Evolutionary conservation across 2,797 vertebrate species (phyloP).

Genomic region (Lindbergichthys nudifrons): DNA sequence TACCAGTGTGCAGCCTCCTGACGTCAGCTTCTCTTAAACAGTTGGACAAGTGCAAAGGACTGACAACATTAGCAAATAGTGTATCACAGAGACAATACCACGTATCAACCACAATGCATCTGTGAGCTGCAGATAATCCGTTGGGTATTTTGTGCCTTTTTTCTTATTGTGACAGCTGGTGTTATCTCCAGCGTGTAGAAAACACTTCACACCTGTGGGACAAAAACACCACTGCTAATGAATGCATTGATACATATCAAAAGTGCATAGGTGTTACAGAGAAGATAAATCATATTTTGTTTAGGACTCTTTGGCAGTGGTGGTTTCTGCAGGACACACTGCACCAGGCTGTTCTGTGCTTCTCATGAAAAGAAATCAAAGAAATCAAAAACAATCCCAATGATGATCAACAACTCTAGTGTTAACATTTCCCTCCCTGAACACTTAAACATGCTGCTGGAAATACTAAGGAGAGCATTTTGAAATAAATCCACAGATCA

Average conservation of each 20-base stretch:
- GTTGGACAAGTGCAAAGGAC: conserved; percentile 32
- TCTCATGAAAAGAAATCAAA: conserved; percentile 14
- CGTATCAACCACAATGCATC: not conserved
- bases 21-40: conserved; percentile 1
- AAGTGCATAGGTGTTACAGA: conserved; percentile 40
- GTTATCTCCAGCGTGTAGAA: conserved; percentile 18
- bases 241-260: conserved; percentile 20
- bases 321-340: conserved; percentile 33
- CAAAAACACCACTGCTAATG: conserved; percentile 4
- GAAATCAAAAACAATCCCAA: not conserved
- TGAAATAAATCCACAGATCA: conserved; percentile 1
- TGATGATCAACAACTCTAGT: not conserved
- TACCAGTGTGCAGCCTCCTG: not conserved
- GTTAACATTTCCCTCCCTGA: not conserved
- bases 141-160: not conserved
- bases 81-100: conserved; percentile 31
- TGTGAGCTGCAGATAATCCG: conserved; percentile 26
- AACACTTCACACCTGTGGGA: conserved; percentile 14
- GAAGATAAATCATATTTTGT: not conserved
- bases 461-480: conserved; percentile 8
- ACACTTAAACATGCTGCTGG: conserved; percentile 19
- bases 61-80: conserved; percentile 32
- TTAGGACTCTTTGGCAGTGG: not conserved
- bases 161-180: not conserved
- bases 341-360: conserved; percentile 33